A percentile compares a stretch with the other conserved stretches of the same genome.
These are phyloP conservation scores for Actinia equina DNA, from an alignment of 64 coral and sea anemone species.

Conservation along the genomic window DNA sequence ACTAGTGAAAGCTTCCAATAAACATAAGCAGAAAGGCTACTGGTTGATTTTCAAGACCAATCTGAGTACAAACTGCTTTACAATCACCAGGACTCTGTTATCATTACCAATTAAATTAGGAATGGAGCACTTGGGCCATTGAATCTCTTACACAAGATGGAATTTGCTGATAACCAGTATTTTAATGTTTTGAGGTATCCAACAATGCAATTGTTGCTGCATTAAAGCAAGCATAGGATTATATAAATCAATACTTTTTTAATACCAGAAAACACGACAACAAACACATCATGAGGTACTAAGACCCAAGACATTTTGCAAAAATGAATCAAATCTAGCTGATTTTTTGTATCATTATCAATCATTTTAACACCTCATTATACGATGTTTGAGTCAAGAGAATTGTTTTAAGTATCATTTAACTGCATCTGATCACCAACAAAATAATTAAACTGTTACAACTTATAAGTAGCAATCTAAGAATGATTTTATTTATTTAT, in stretches of 20 bases:
- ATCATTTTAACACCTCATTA: too few relatives aligned
- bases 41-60: constrained; percentile 34
- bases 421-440: too few relatives aligned
- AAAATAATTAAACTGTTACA: too few relatives aligned
- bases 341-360: too few relatives aligned
- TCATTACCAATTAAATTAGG: constrained; percentile 43
- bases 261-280: too few relatives aligned
- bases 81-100: constrained; percentile 38
- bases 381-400: too few relatives aligned
- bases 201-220: constrained; percentile 45
- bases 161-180: constrained; percentile 36
- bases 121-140: constrained; percentile 49
- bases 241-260: not conserved
- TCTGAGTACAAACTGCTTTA: constrained; percentile 27
- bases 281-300: too few relatives aligned
- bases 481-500: too few relatives aligned
- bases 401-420: too few relatives aligned
- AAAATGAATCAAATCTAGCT: too few relatives aligned
- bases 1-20: constrained; percentile 20
- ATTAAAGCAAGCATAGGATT: constrained; percentile 32
- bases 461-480: too few relatives aligned
- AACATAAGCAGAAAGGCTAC: constrained; percentile 31
- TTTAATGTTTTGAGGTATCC: constrained; percentile 16
- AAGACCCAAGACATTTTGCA: too few relatives aligned
- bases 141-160: constrained; percentile 33